Base-by-base conservation (phyloP, 2,797 vertebrate species). In the Leptoclinus maculatus region DNA sequence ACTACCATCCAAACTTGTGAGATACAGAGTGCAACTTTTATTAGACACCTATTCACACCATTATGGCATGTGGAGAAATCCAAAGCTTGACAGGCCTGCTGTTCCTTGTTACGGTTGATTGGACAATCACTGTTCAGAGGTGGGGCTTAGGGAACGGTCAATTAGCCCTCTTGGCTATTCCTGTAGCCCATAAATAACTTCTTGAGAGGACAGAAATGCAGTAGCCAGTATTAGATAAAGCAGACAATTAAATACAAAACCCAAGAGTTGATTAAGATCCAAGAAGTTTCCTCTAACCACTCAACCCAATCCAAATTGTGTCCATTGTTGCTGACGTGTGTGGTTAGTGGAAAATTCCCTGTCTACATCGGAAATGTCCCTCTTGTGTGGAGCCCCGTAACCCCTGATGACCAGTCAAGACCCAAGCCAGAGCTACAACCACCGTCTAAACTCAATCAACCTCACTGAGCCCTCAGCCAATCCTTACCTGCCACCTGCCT, bases 401-500 rank as follows among this genome's bases (percentile, higher is more conserved):
- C 58, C 72, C 54, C 23, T 19, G 47, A 27, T 64, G 59, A 87
- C 60, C 81, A 75, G 47, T 45, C 43, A 27, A 80, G 66, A 80
- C 82, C 78, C 71, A 83, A 80, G 63, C 71, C 67, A 68, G 38
- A 70, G 74, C 68, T 81, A 84, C 77, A 83, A 76, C 56, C 71
- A 45, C 65, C 27, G 36, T 73, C 83, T 75, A 80, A 82, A 83
- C 71, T 70, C 47, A 68, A 69, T 25, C 78, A 83, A 84, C 71
- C 71, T 70, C 60, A 56, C 79, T 81, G 67, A 83, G 68, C 73
- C 87, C 65, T 78, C 63, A 90, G 41, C 32, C 89, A 86, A 90
- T 89, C 94, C 96, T 97, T 97, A 97, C 97, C 96, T 96, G 92
- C 87, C 88, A 90, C 95, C 93, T 95, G 95, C 94, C 94, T 96